phyloP scores from a whole-genome alignment of 2,888 invertebrate genomes.

The Alloscopus bannaensis region DNA sequence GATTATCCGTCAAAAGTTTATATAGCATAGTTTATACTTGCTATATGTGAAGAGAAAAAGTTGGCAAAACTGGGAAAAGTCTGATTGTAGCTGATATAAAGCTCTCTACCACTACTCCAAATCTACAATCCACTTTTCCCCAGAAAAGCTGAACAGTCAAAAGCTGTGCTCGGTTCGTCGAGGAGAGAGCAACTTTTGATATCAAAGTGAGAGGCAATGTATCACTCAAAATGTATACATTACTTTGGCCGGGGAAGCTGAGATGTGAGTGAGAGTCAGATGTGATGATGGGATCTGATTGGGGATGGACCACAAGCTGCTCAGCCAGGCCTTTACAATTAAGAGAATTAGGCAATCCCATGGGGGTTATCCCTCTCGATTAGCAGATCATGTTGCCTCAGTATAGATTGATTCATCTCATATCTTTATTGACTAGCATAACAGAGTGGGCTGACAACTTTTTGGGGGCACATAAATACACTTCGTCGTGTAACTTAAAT shows the following conservation, averaged over 20 bases:
- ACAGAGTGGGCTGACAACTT: neutral
- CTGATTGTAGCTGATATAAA: too few species aligned
- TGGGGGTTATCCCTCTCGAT: slow-evolving; percentile 73
- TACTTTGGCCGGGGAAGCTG: neutral
- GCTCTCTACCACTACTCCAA: too few species aligned
- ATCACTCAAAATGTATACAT: neutral
- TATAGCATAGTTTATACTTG: too few species aligned
- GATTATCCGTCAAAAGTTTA: neutral
- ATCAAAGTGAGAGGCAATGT: neutral
- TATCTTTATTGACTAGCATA: slow-evolving; percentile 15
- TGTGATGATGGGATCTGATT: slow-evolving; percentile 63
- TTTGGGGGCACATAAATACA: slow-evolving; percentile 1
- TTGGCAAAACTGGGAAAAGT: neutral
- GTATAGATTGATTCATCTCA: slow-evolving; percentile 53
- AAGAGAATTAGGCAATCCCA: slow-evolving; percentile 73
- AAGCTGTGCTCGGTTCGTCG: too few species aligned
- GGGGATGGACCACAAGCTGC: slow-evolving; percentile 64
- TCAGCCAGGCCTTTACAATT: slow-evolving; percentile 70
- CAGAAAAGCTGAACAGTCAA: too few species aligned
- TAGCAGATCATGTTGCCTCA: slow-evolving; percentile 73
- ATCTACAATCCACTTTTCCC: too few species aligned
- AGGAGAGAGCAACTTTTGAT: too few species aligned
- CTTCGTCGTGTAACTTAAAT: slow-evolving; percentile 43
- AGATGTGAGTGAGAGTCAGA: slow-evolving; percentile 28
- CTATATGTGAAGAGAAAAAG: too few species aligned